These are phyloP conservation scores for Zaprionus obscuricornis DNA, from an alignment of 2,888 invertebrate species.

Conservation along the genomic window DNA sequence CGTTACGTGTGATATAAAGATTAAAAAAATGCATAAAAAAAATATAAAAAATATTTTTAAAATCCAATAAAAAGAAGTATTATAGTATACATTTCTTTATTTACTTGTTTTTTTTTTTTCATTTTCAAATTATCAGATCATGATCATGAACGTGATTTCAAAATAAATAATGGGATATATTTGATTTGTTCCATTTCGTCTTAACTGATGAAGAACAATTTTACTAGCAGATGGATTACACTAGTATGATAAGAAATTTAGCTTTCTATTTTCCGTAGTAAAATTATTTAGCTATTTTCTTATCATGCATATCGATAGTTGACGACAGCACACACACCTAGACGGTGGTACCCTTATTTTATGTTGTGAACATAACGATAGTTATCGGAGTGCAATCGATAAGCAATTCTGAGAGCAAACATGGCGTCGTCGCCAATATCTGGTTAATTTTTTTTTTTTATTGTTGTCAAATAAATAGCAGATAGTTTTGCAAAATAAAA, in stretches of 20 bases:
- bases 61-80: slow-evolving; percentile 81
- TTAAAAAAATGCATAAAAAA: slow-evolving; percentile 68
- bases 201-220: too few relatives aligned
- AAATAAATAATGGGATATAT: too few relatives aligned
- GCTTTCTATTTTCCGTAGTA: too few relatives aligned
- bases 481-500: slow-evolving; percentile 34
- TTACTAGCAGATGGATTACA: too few relatives aligned
- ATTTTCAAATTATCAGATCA: slow-evolving; percentile 2
- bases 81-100: slow-evolving; percentile 48
- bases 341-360: slow-evolving; percentile 1
- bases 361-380: slow-evolving; percentile 7
- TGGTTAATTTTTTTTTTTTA: slow-evolving; percentile 42
- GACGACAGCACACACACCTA: too few relatives aligned
- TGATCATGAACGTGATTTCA: too few relatives aligned
- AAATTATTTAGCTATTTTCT: too few relatives aligned
- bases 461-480: slow-evolving; percentile 38
- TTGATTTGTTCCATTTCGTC: too few relatives aligned
- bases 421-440: slow-evolving; percentile 64
- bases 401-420: slow-evolving; percentile 47
- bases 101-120: slow-evolving; percentile 8
- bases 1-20: slow-evolving; percentile 81
- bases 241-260: too few relatives aligned
- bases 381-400: slow-evolving; percentile 40
- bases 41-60: slow-evolving; percentile 68
- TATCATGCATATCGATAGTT: too few relatives aligned